A percentile compares a stretch with the other conserved stretches of the same genome.
phyloP scores from a whole-genome alignment of 2,113 vertebrate species.

The Nycticorax nycticorax region DNA sequence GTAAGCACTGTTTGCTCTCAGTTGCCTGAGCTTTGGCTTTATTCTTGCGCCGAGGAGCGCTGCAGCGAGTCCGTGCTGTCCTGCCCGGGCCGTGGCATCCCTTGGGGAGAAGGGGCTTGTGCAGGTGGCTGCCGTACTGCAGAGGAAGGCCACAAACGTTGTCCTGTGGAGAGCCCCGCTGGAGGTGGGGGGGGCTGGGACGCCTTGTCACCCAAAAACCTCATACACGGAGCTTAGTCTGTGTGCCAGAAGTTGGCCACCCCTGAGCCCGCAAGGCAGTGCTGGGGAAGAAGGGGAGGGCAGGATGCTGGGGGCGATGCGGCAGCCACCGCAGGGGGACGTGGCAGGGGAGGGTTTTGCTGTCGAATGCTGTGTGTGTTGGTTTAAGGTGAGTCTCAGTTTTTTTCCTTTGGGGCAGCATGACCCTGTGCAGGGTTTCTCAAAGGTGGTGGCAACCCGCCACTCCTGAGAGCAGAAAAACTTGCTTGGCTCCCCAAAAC shows the following conservation, averaged over 20 bases:
- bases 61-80: background rate
- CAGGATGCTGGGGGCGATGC: background rate
- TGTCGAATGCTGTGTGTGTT: background rate
- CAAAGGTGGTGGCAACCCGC: background rate
- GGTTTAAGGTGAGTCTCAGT: background rate
- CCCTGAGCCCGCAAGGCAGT: rapidly evolving
- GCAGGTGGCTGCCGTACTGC: background rate
- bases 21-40: background rate
- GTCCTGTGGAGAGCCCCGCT: background rate
- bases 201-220: rapidly evolving
- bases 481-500: background rate
- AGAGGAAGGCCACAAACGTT: background rate
- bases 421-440: background rate
- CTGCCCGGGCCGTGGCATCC: background rate
- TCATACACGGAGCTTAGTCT: background rate
- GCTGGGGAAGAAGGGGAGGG: background rate
- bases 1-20: rapidly evolving
- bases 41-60: rapidly evolving
- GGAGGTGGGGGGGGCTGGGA: background rate
- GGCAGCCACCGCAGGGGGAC: background rate
- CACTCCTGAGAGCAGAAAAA: background rate
- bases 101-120: background rate
- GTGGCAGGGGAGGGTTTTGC: background rate
- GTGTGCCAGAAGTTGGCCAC: rapidly evolving
- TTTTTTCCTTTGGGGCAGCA: background rate